phyloP scores from a whole-genome alignment of 2,888 invertebrate genomes.

The Ceramica pisi region DNA sequence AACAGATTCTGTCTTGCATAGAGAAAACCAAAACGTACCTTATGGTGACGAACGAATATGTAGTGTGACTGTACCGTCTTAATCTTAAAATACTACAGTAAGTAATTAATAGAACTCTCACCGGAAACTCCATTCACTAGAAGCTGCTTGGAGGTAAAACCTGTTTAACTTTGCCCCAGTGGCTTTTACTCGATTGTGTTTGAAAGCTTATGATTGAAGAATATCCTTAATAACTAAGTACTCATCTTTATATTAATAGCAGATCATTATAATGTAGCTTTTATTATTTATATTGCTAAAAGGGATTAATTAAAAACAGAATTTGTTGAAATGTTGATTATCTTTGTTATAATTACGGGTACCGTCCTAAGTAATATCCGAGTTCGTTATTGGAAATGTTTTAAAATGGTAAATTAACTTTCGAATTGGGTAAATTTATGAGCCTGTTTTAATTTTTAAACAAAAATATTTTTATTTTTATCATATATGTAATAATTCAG shows the following conservation, averaged over 20 bases:
- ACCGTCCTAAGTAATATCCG: background rate
- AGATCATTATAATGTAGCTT: conserved; percentile 20
- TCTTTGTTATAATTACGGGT: conserved; percentile 7
- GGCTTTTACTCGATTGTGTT: conserved; percentile 29
- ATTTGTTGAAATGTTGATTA: conserved; percentile 18
- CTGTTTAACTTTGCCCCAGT: conserved; percentile 25
- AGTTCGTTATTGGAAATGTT: conserved; percentile 18
- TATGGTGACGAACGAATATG: too few relatives aligned
- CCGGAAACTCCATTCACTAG: conserved; percentile 21
- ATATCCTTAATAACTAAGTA: conserved; percentile 23
- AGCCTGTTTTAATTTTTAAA: too few relatives aligned
- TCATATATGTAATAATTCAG: too few relatives aligned
- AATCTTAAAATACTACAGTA: background rate
- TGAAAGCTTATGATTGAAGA: conserved; percentile 20
- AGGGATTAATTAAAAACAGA: conserved; percentile 3
- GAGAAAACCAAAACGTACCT: too few relatives aligned
- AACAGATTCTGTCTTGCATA: too few relatives aligned
- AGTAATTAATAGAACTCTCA: conserved; percentile 18
- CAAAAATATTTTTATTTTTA: too few relatives aligned
- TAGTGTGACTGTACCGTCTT: background rate
- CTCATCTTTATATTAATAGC: conserved; percentile 20
- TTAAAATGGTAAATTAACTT: background rate
- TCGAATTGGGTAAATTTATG: background rate
- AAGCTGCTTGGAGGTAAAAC: conserved; percentile 24
- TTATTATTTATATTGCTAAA: conserved; percentile 21